phyloP scores from a whole-genome alignment of 2,888 invertebrate species.

The Pheosia gnoma region DNA sequence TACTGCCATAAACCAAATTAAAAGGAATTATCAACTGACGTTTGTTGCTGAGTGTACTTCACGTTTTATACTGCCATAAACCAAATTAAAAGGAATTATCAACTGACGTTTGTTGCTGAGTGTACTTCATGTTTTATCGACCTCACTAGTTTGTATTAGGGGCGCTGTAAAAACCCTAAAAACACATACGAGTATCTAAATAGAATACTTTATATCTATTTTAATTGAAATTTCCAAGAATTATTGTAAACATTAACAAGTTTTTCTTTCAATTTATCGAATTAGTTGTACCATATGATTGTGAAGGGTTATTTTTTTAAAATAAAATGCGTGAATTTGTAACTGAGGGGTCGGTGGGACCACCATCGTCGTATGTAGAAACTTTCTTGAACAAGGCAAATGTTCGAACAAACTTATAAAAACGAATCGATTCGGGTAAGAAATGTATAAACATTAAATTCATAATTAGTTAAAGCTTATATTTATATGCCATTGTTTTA shows the following conservation, averaged over 20 bases:
- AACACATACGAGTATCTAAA: background rate
- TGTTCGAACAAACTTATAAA: too few species aligned
- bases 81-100: background rate
- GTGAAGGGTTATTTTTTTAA: conserved; percentile 23
- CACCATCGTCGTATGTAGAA: background rate
- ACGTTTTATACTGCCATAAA: background rate
- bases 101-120: conserved; percentile 10
- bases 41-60: conserved; percentile 23
- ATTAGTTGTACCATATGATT: conserved; percentile 34
- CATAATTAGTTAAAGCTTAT: too few species aligned
- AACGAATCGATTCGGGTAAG: too few species aligned
- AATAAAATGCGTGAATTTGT: conserved; percentile 17
- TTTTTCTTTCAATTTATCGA: conserved; percentile 38
- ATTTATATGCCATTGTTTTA: too few species aligned
- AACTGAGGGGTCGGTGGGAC: background rate
- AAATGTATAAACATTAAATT: too few species aligned
- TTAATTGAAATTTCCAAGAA: conserved; percentile 39
- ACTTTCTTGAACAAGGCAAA: conserved; percentile 10
- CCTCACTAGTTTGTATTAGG: conserved; percentile 8
- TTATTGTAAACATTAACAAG: conserved; percentile 27
- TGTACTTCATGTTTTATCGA: conserved; percentile 19
- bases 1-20: background rate
- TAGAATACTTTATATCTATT: conserved; percentile 2
- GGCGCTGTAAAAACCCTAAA: conserved; percentile 11
- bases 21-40: background rate